Base-by-base conservation (phyloP, 2,888 invertebrate species). In the Trissoscelio sp. region DNA sequence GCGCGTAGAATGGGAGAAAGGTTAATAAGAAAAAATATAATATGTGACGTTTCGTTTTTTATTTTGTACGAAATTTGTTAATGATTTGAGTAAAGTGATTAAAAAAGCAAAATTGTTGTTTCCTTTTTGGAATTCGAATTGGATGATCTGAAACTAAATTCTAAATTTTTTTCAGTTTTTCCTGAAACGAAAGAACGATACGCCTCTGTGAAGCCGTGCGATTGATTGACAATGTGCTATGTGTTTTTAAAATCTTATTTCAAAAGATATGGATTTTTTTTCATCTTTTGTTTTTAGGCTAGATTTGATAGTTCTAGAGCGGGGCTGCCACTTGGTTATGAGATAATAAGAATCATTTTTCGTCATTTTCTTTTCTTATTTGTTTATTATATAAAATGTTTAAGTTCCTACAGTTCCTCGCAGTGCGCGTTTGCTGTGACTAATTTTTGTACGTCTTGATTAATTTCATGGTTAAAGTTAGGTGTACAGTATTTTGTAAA, bases 401-500 rank as follows among this genome's bases (percentile, higher is more conserved):
- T 46, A 48, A 16, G 44, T 77, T 51, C 12, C 42, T 42, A 67
- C 18, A 60, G 42, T 53, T 77, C 51, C 64, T 74, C 42, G 51
- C 22, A 66, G 39, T 62, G 57, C 55, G 62, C 37, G 9, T 16
- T 42, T 60, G 14, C 14, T 64, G 28, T 64, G 34, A 64, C 22
- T 70, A 14, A 58, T n/a, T 46, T 51, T 24, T 73, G 62, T 77
- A 60, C 48, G 67, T 44, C 42, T 58, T 39, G 9, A 44, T 57
- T 58, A 14, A 2, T 39, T 31, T 51, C 22, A 42, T 37, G 28
- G 28, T 37, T 66, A 57, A 24, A 42, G 39, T 37, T 69, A 62
- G 28, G 22, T 69, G 69, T 77, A 77, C 69, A 77, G 69, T 62
- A 62, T 77, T 69, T 53, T 77, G 67, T 77, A 69, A 60, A 77